Base-by-base conservation (phyloP, 2,113 vertebrate genomes). In the Clupea harengus region DNA sequence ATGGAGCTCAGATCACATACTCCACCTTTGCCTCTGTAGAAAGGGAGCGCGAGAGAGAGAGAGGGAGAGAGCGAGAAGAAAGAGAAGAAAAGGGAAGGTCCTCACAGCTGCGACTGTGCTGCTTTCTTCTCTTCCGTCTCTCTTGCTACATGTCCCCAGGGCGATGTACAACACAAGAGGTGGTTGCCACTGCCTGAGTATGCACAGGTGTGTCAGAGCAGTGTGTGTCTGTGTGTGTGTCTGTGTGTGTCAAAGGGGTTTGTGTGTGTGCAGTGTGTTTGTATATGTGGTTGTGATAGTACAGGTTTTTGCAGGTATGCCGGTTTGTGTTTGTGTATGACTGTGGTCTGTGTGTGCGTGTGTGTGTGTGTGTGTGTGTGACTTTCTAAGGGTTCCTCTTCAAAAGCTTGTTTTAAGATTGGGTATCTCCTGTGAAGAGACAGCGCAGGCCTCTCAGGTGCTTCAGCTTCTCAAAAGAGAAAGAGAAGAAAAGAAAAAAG, bases 371-470 rank as follows among this genome's bases (percentile, higher is more conserved):
- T 81, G 86, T 47, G 84, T 81, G 72, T 50, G 72, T 17, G 1
- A 60, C 57, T 52, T 49, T 52, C 83, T 47, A 18, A 80, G 84
- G 18, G 47, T 67, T 39, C 64, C 85, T 87, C 44, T 82, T 67
- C 64, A 82, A 80, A 87, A 83, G 54, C 32, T 28, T 25, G 67
- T 81, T 88, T 88, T 25, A 64, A 83, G 85, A 85, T 28, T 72
- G 25, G 64, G 64, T 72, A 32, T 72, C 64, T 72, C 64, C 64
- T 32, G 25, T 72, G 64, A 28, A 81, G 80, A 81, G 32, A n/a
- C 84, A 54, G 22, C 28, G 8, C 8, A 32, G 28, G 52, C 84
- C 32, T 64, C 49, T n/a, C 87, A 88, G 87, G 84, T 88, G 84
- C 52, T 81, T 45, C 54, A 5, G 28, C 47, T 13, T 28, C 81